A percentile compares a stretch with the other conserved stretches of the same genome.
phyloP scores from a whole-genome alignment of 1,140 invertebrate species.

The Stegodyphus dumicola region DNA sequence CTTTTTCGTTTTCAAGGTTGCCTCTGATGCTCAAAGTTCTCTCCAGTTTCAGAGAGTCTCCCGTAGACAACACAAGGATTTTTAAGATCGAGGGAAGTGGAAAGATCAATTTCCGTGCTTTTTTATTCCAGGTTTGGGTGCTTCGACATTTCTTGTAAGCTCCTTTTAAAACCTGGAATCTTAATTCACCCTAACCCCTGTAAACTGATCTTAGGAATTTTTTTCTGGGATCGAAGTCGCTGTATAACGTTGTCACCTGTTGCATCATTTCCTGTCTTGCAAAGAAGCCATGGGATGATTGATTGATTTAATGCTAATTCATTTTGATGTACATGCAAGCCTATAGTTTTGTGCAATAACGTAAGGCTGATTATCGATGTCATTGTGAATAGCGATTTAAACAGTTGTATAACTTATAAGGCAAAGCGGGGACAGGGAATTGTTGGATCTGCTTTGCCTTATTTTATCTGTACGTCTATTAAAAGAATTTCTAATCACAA shows the following conservation, averaged over 20 bases:
- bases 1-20: conserved; percentile 30
- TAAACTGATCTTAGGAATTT: background rate
- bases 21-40: conserved; percentile 43
- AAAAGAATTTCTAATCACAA: conserved; percentile 59
- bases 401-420: conserved; percentile 49
- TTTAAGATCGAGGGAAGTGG: background rate
- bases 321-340: conserved; percentile 57
- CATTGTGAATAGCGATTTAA: conserved; percentile 48
- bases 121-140: background rate
- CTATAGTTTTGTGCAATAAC: conserved; percentile 59
- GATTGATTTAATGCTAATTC: conserved; percentile 54
- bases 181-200: background rate
- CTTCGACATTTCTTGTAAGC: conserved; percentile 10
- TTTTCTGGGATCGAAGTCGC: background rate
- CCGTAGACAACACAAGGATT: background rate
- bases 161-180: background rate
- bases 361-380: conserved; percentile 51
- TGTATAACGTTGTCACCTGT: conserved; percentile 3
- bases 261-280: conserved; percentile 36
- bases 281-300: conserved; percentile 15
- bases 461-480: conserved; percentile 57
- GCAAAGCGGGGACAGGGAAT: conserved; percentile 47
- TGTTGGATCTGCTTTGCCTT: conserved; percentile 58
- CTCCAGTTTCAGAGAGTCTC: conserved; percentile 4
- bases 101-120: background rate